phyloP scores from a whole-genome alignment of 2,797 vertebrate species.

The Gadopsis bispinosus region DNA sequence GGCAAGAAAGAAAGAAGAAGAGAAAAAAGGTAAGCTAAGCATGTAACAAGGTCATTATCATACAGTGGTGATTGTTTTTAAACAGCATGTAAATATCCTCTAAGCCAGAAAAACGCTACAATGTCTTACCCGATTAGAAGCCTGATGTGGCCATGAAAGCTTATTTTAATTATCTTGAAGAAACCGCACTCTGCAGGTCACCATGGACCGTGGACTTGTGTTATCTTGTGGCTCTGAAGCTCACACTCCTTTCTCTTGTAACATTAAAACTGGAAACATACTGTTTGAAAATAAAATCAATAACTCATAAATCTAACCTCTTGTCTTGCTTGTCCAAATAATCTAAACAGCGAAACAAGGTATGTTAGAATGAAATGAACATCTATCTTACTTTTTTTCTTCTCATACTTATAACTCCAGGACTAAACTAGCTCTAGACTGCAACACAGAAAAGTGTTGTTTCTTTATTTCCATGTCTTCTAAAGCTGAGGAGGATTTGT shows the following conservation, averaged over 20 bases:
- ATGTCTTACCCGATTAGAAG: neutral
- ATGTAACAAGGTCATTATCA: neutral
- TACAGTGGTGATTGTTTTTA: neutral
- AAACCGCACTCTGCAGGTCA: neutral
- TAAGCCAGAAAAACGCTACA: neutral
- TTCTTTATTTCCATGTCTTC: neutral
- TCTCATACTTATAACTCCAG: neutral
- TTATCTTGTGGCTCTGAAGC: neutral
- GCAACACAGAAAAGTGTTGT: neutral
- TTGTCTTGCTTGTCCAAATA: too few species aligned
- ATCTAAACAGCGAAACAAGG: too few species aligned
- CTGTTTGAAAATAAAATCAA: too few species aligned
- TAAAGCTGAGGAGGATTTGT: neutral
- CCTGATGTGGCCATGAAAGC: neutral
- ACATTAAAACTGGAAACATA: neutral
- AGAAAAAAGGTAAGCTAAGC: slow-evolving; percentile 89
- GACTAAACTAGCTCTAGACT: neutral
- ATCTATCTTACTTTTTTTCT: too few species aligned
- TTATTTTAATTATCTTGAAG: neutral
- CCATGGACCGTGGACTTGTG: neutral
- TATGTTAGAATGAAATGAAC: too few species aligned
- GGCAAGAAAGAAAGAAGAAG: slow-evolving; percentile 94
- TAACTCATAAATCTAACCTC: neutral
- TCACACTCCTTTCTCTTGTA: neutral
- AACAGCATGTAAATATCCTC: neutral